Evolutionary conservation across 2,888 invertebrate genomes (phyloP).

Genomic region (Leucania comma): DNA sequence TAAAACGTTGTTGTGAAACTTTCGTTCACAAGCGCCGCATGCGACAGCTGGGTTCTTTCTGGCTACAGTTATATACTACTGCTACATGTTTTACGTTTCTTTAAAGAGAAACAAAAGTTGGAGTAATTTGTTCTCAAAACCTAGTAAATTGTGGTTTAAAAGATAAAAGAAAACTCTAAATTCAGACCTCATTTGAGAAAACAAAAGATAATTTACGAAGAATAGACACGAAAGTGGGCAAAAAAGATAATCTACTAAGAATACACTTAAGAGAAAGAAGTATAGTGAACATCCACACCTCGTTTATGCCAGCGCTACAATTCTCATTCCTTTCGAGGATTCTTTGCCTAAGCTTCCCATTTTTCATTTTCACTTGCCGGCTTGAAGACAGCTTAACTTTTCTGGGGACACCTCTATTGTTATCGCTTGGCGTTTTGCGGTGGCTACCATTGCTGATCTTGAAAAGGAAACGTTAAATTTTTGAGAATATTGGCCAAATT

Average conservation of each 20-base stretch:
- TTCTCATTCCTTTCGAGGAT: conserved; percentile 50
- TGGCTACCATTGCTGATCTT: conserved; percentile 38
- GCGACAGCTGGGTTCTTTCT: conserved; percentile 54
- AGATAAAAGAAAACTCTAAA: background rate
- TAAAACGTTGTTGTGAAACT: conserved; percentile 72
- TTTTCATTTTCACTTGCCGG: conserved; percentile 58
- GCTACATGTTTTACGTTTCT: background rate
- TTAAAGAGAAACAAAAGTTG: background rate
- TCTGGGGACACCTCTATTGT: conserved; percentile 55
- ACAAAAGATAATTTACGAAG: conserved; percentile 20
- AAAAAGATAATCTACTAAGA: conserved; percentile 29
- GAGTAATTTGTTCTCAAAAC: background rate
- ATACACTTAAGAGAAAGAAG: conserved; percentile 26
- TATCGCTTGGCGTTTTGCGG: conserved; percentile 44
- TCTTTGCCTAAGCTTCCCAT: conserved; percentile 61
- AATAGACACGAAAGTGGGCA: conserved; percentile 12
- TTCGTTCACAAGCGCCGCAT: conserved; percentile 59
- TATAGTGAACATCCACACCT: conserved; percentile 32
- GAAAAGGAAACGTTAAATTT: conserved; percentile 30
- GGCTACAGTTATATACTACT: conserved; percentile 33
- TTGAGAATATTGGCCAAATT: conserved; percentile 13
- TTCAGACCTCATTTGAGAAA: conserved; percentile 11
- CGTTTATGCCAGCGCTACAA: conserved; percentile 42
- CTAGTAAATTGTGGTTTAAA: background rate
- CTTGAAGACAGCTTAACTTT: conserved; percentile 61